Evolutionary conservation across 2,797 vertebrate genomes (phyloP).

Genomic region (Pangasius mekongensis): DNA sequence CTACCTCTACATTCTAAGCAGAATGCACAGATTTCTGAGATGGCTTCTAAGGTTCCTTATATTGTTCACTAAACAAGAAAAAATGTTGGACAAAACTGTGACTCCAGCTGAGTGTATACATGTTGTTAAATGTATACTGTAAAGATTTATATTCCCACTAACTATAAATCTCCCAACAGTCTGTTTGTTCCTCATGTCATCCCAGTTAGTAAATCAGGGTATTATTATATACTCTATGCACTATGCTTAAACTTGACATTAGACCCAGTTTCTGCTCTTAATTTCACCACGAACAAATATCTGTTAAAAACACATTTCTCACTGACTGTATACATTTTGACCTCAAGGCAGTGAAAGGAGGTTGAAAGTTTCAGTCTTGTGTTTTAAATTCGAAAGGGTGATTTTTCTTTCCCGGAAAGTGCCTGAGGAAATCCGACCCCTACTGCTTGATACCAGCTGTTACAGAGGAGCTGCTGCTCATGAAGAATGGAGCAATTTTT

Average conservation of each 20-base stretch:
- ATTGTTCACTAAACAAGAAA: not conserved
- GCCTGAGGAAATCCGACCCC: conserved; percentile 10
- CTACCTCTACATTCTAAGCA: too few species aligned
- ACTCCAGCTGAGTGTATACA: not conserved
- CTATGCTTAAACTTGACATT: not conserved
- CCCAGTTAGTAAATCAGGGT: not conserved
- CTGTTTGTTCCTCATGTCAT: not conserved
- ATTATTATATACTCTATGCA: not conserved
- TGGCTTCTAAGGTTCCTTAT: not conserved
- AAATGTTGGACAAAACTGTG: not conserved
- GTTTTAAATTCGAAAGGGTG: not conserved
- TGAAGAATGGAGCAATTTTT: conserved; percentile 15
- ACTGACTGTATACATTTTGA: not conserved
- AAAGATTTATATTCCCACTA: not conserved
- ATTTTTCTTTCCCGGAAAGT: conserved; percentile 7
- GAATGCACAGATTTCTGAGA: not conserved
- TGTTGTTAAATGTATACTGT: not conserved
- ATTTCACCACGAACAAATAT: not conserved
- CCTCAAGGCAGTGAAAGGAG: not conserved
- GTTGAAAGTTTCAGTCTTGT: not conserved
- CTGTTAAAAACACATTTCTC: not conserved
- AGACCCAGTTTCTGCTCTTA: not conserved
- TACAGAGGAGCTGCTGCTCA: conserved; percentile 1
- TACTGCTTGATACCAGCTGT: conserved; percentile 19
- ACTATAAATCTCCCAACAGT: not conserved